phyloP scores from a whole-genome alignment of 2,797 vertebrate species.

The Notamacropus eugenii region DNA sequence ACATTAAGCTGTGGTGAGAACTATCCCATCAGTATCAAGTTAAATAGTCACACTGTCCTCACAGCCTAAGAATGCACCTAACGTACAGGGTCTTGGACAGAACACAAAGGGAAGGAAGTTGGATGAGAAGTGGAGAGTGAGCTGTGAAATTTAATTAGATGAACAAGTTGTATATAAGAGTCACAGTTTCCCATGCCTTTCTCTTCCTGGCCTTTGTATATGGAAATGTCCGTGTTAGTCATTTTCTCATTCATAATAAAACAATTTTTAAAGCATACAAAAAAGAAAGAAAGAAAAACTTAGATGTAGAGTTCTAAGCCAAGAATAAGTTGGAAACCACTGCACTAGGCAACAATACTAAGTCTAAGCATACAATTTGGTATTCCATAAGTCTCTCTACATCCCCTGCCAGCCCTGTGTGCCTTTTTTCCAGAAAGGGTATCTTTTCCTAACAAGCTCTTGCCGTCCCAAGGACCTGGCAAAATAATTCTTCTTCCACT shows the following conservation, averaged over 20 bases:
- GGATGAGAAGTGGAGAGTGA: neutral
- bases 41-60: neutral
- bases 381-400: slow-evolving; percentile 1
- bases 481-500: neutral
- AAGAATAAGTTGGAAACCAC: neutral
- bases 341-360: neutral
- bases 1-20: neutral
- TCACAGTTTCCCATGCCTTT: neutral
- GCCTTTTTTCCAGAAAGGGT: slow-evolving; percentile 21
- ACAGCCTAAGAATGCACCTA: neutral
- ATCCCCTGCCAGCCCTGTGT: slow-evolving; percentile 7
- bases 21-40: neutral
- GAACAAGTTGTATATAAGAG: neutral
- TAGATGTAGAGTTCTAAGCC: neutral
- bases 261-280: neutral
- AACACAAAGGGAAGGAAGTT: neutral
- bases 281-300: neutral
- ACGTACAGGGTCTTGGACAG: neutral
- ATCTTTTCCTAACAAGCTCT: neutral
- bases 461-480: neutral
- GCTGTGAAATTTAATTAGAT: neutral
- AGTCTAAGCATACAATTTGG: neutral
- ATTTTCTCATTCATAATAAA: neutral
- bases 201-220: neutral
- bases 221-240: neutral